These are phyloP conservation scores for Geotrypetes seraphini DNA, from an alignment of 2,797 vertebrate species.

Conservation along the genomic window DNA sequence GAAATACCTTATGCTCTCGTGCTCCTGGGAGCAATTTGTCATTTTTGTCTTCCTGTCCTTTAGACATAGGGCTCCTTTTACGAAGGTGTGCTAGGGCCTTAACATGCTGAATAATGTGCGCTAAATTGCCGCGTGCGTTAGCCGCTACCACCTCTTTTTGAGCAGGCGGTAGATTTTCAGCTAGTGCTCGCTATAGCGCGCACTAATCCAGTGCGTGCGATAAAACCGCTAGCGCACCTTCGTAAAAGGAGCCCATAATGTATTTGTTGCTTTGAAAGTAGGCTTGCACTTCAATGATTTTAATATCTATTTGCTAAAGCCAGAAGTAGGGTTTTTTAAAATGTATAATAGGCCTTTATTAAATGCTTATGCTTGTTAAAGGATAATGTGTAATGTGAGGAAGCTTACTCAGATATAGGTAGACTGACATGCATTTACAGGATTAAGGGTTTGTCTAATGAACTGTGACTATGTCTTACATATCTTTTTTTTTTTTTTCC, in stretches of 20 bases:
- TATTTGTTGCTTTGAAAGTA: conserved; percentile 9
- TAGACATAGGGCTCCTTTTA: too few species aligned
- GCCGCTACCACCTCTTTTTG: too few species aligned
- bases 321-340: neutral
- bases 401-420: conserved; percentile 12
- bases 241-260: too few species aligned
- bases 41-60: conserved; percentile 22
- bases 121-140: too few species aligned
- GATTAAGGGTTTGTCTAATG: neutral
- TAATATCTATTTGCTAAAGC: neutral
- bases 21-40: neutral
- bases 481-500: too few species aligned
- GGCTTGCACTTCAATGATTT: conserved; percentile 16
- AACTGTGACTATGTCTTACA: conserved; percentile 4
- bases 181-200: too few species aligned
- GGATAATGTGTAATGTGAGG: conserved; percentile 3
- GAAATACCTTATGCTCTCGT: conserved; percentile 11
- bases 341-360: neutral
- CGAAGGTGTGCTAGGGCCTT: too few species aligned
- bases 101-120: too few species aligned
- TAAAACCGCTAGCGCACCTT: too few species aligned
- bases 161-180: too few species aligned
- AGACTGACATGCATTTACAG: conserved; percentile 18
- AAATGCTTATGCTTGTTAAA: conserved; percentile 9
- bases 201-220: too few species aligned